Base-by-base conservation (phyloP, 2,113 vertebrate genomes). In the Ailurus styani region DNA sequence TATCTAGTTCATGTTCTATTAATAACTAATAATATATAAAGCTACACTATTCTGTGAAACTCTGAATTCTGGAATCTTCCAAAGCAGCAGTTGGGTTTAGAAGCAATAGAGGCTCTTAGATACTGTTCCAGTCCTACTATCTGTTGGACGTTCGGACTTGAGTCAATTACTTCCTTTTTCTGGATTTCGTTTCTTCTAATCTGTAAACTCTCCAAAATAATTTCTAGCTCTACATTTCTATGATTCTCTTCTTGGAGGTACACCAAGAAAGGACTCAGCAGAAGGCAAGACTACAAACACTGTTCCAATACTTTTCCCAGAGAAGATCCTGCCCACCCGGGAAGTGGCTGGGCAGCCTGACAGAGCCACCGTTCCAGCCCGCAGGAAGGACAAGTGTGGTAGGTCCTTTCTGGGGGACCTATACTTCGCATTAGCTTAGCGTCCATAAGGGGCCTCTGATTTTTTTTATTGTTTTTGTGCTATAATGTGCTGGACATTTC, bases 151-250 rank as follows among this genome's bases (percentile, higher is more conserved):
- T 94, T 82, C 82, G 81, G 45, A 31, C 50, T 90, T 55, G 37
- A 82, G 17, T 60, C 92, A 79, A 83, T 84, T 57, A 37, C 20
- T 42, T 82, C 34, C 6, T 75, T 95, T 90, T 60, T 87, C 73
- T 85, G 34, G 70, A 60, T 55, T 96, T 94, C 70, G 68, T 45
- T 85, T 64, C 64, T 90, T 66, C 11, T 83, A 52, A 73, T 93
- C 47, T 75, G n/a, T 94, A 96, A 64, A 84, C 72, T 83, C 62
- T 96, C 93, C 50, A 86, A 73, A 97, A 83, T 92, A 95, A 95
- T 90, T 86, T 95, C 91, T 57, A 93, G 75, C 29, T 92, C 79
- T 77, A 72, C 66, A 81, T 54, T 54, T 92, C 73, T 64, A 20
- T 50, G 75, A 90, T 70, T 97, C 42, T 94, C 12, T 79, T 93